Evolutionary conservation across 1,140 invertebrate species (phyloP).

Genomic region (Babylonia areolata): DNA sequence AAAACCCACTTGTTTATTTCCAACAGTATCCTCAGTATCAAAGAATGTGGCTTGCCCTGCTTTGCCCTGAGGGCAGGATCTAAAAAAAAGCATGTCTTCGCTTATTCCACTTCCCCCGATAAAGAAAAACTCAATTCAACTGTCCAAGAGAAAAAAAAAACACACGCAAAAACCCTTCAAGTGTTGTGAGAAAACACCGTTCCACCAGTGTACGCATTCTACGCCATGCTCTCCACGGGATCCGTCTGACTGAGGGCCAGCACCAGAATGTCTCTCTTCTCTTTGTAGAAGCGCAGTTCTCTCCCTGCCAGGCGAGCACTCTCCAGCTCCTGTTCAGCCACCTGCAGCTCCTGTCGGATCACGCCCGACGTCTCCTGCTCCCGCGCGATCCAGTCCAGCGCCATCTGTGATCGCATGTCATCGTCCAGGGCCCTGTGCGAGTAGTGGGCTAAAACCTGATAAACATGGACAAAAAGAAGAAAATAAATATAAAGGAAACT

Average conservation of each 20-base stretch:
- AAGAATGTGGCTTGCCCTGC: too few relatives aligned
- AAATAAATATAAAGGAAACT: too few relatives aligned
- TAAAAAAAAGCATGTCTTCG: too few relatives aligned
- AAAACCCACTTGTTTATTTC: too few relatives aligned
- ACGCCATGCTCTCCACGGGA: constrained; percentile 69
- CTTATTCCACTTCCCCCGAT: too few relatives aligned
- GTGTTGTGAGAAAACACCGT: too few relatives aligned
- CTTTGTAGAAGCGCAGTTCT: constrained; percentile 94
- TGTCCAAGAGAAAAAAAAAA: too few relatives aligned
- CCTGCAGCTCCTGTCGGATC: constrained; percentile 86
- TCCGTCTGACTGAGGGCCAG: constrained; percentile 81
- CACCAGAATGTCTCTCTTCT: constrained; percentile 95
- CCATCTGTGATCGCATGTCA: constrained; percentile 97
- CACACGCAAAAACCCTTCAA: too few relatives aligned
- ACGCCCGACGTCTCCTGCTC: constrained; percentile 89
- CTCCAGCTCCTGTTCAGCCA: constrained; percentile 91
- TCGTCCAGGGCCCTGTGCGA: constrained; percentile 85
- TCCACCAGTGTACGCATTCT: neutral
- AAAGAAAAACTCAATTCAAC: too few relatives aligned
- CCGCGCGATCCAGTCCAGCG: constrained; percentile 93
- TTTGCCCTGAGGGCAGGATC: too few relatives aligned
- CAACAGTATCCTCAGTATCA: too few relatives aligned
- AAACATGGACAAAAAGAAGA: neutral
- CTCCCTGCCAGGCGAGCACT: constrained; percentile 91
- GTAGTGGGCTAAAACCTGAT: constrained; percentile 46